Conservation (phyloP, 2,797 vertebrate genomes). For the Carcharodon carcharias region DNA sequence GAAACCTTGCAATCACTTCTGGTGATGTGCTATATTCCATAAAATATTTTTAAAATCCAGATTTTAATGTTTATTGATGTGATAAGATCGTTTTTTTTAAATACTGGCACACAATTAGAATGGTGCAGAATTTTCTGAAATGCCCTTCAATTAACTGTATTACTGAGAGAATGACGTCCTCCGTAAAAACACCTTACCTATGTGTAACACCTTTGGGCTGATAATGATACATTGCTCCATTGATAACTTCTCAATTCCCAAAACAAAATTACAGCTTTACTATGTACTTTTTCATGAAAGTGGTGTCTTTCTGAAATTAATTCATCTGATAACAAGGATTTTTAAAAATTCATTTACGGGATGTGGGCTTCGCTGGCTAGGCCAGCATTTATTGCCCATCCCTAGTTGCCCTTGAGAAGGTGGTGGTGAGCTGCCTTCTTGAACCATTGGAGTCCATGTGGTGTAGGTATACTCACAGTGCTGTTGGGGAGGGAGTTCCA, state of each 20-base stretch:
- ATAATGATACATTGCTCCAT: not conserved
- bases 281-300: not conserved
- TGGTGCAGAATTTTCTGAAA: not conserved
- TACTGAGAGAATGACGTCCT: not conserved
- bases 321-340: not conserved
- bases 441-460: too few species aligned
- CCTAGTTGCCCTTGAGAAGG: too few species aligned
- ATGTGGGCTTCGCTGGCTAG: too few species aligned
- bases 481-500: too few species aligned
- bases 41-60: not conserved
- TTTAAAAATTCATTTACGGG: too few species aligned
- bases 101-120: not conserved
- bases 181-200: not conserved
- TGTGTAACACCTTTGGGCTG: not conserved
- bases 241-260: not conserved
- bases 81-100: not conserved
- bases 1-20: not conserved
- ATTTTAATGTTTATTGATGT: not conserved
- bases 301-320: not conserved
- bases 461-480: too few species aligned
- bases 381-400: too few species aligned
- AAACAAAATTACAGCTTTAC: not conserved
- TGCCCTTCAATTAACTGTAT: not conserved
- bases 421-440: too few species aligned
- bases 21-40: not conserved